phyloP scores from a whole-genome alignment of 1,140 invertebrate species.

The Idris sp. region DNA sequence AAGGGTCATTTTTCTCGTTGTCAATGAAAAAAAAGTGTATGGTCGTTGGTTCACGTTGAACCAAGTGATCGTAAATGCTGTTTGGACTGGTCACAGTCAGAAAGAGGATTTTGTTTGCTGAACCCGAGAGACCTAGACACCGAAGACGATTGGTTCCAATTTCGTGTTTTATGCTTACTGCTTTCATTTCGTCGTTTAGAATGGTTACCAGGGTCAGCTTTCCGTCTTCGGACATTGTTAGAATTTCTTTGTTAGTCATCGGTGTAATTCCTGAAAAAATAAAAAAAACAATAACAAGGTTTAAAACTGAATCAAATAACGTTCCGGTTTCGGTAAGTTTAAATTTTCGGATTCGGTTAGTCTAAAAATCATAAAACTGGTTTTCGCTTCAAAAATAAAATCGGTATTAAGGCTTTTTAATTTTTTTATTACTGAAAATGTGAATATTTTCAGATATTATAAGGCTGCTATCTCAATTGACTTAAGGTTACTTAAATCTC shows the following conservation, averaged over 20 bases:
- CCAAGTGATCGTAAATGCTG: conserved; percentile 71
- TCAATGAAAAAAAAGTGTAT: conserved; percentile 67
- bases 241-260: conserved; percentile 32
- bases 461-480: too few relatives aligned
- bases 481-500: too few relatives aligned
- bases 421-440: too few relatives aligned
- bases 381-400: too few relatives aligned
- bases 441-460: too few relatives aligned
- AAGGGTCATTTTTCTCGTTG: conserved; percentile 60
- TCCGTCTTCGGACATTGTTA: conserved; percentile 69
- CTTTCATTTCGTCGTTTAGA: conserved; percentile 26
- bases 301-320: too few relatives aligned
- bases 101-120: conserved; percentile 65
- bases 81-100: conserved; percentile 70
- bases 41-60: conserved; percentile 69
- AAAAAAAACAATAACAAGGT: too few relatives aligned
- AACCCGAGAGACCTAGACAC: conserved; percentile 69
- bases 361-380: too few relatives aligned
- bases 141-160: conserved; percentile 61
- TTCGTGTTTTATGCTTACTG: conserved; percentile 51
- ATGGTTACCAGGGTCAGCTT: conserved; percentile 58
- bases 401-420: too few relatives aligned
- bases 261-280: conserved; percentile 12
- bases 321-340: too few relatives aligned
- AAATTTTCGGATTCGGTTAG: too few relatives aligned